Evolutionary conservation across 2,888 invertebrate species (phyloP).

Genomic region (Sarcophaga variegata): DNA sequence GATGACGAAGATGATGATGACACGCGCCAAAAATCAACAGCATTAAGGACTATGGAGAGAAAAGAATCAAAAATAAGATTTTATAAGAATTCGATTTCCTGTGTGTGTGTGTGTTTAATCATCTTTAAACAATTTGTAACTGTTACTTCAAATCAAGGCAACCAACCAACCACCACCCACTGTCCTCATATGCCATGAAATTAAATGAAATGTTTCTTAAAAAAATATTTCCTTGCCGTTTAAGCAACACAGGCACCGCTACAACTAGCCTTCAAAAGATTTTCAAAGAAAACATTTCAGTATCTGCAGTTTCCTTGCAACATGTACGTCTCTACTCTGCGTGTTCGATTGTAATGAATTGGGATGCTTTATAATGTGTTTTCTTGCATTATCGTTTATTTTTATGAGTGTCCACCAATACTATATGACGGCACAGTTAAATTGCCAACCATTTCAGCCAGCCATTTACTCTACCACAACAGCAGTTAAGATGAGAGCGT

Average conservation of each 20-base stretch:
- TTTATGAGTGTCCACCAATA: constrained; percentile 41
- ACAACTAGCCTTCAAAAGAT: too few relatives aligned
- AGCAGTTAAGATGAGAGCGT: not conserved
- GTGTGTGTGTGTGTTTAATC: constrained; percentile 23
- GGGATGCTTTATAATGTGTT: constrained; percentile 26
- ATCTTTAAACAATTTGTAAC: constrained; percentile 51
- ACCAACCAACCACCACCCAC: not conserved
- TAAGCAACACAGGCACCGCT: not conserved
- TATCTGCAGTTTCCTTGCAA: not conserved
- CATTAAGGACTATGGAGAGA: constrained; percentile 1
- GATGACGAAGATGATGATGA: constrained; percentile 53
- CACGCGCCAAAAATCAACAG: constrained; percentile 62
- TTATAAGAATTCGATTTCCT: not conserved
- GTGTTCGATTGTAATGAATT: constrained; percentile 41
- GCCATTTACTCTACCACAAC: constrained; percentile 29
- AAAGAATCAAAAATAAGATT: not conserved
- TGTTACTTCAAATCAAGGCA: not conserved
- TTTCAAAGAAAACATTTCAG: too few relatives aligned
- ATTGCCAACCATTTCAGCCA: constrained; percentile 26
- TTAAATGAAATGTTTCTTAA: not conserved
- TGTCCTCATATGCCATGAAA: not conserved
- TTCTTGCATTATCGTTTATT: constrained; percentile 44
- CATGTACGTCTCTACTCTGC: not conserved
- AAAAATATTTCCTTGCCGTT: constrained; percentile 24
- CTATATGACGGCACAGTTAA: constrained; percentile 8